Base-by-base conservation (phyloP, 2,113 vertebrate species). In the Pterocles gutturalis region DNA sequence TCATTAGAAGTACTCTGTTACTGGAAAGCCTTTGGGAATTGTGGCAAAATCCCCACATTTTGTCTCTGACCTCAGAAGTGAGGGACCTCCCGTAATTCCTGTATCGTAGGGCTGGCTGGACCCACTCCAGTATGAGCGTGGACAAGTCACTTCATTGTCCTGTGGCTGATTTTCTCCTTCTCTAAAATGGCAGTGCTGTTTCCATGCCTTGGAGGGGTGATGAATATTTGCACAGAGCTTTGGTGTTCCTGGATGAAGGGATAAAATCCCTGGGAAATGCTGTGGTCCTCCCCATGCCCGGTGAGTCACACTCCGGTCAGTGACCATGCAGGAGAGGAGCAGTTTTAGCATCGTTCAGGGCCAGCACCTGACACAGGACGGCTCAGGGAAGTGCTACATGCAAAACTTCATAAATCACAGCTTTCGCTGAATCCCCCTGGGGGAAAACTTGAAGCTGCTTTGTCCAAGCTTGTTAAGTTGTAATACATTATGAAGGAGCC, bases 401-500 rank as follows among this genome's bases (percentile, higher is more conserved):
- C 64, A 77, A 51, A 67, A 16, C 21, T 4, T 76, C 46, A 58
- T 67, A 43, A 89, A 87, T 82, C 93, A 83, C 60, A 89, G 76
- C 65, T 67, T 79, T 54, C 4, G 2, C 80, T 78, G 46, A 21
- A 48, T 57, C 19, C 55, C 65, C 41, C 33, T 1, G 1, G 4
- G 43, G 65, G 36, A 24, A 73, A 86, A 49, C 67, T 22, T 64
- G 51, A 43, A 54, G 46, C 67, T 82, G 66, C 67, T 81, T 26
- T 97, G 91, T 81, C 86, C 80, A 4, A 93, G 64, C 90, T 90
- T 90, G 93, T 83, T 62, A 67, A 20, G 33, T 34, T 90, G 53
- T 13, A 49, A 83, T 29, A 31, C 10, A 2, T 53, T 17, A 8
- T 43, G 60, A 78, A 67, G 38, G 36, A 94, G 36, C 24, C 0